Evolutionary conservation across 2,113 vertebrate species (phyloP).

Genomic region (Tor tambroides): DNA sequence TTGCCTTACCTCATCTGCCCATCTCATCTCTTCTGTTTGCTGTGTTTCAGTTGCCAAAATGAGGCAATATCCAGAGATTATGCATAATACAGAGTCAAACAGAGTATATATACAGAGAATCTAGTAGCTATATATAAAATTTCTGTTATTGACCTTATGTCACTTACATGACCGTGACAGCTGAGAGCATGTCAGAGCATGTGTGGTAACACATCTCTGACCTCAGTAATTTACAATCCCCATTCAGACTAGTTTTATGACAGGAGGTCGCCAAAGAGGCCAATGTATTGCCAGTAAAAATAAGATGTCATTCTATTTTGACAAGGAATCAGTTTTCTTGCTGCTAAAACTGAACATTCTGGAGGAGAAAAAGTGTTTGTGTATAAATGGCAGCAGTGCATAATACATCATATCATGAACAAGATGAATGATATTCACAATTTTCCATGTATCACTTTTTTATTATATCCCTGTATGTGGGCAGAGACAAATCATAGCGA

Average conservation of each 20-base stretch:
- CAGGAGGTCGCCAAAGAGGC: neutral
- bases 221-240: neutral
- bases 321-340: neutral
- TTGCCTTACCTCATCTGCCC: too few relatives aligned
- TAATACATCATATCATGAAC: neutral
- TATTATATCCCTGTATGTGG: neutral
- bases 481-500: neutral
- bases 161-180: neutral
- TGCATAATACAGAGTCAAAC: too few relatives aligned
- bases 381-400: neutral
- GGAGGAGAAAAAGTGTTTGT: neutral
- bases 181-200: neutral
- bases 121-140: too few relatives aligned
- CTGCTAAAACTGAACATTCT: conserved; percentile 6
- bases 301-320: neutral
- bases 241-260: neutral
- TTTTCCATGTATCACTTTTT: neutral
- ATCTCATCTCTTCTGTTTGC: too few relatives aligned
- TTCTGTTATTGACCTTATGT: too few relatives aligned
- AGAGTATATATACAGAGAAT: too few relatives aligned
- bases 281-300: neutral
- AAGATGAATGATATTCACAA: neutral
- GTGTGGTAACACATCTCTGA: neutral
- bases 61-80: too few relatives aligned
- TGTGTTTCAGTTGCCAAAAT: too few relatives aligned